Conservation (phyloP, 2,888 invertebrate species). For the Dryococelus australis region DNA sequence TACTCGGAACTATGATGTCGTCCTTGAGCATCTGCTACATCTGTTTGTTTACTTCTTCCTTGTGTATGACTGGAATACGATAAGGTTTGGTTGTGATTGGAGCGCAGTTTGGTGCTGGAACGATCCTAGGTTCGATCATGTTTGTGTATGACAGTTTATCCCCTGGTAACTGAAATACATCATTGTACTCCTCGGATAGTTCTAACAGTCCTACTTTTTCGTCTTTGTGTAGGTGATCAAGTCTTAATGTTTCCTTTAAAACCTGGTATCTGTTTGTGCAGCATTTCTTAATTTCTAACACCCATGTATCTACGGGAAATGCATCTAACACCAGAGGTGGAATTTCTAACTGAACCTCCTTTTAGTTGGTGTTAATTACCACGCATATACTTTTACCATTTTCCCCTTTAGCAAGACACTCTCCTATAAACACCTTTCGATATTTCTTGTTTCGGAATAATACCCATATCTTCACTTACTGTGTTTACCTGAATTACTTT, state of each 20-base stretch:
- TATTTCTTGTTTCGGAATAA: not conserved
- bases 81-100: too few species aligned
- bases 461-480: not conserved
- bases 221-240: too few species aligned
- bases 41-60: not conserved
- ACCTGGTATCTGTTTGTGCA: not conserved
- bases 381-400: too few species aligned
- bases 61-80: not conserved
- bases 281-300: not conserved
- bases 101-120: too few species aligned
- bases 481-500: not conserved
- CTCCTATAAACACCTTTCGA: not conserved
- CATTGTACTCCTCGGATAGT: too few species aligned
- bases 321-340: not conserved
- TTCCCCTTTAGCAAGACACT: too few species aligned
- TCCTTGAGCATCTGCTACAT: not conserved
- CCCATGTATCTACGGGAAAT: not conserved
- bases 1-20: slow-evolving; percentile 30
- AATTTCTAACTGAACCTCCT: not conserved
- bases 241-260: not conserved
- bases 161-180: too few species aligned
- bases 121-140: too few species aligned
- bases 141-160: too few species aligned
- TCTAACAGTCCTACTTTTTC: too few species aligned
- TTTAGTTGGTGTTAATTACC: not conserved